phyloP scores from a whole-genome alignment of 2,888 invertebrate genomes.

The Diaprepes abbreviatus region DNA sequence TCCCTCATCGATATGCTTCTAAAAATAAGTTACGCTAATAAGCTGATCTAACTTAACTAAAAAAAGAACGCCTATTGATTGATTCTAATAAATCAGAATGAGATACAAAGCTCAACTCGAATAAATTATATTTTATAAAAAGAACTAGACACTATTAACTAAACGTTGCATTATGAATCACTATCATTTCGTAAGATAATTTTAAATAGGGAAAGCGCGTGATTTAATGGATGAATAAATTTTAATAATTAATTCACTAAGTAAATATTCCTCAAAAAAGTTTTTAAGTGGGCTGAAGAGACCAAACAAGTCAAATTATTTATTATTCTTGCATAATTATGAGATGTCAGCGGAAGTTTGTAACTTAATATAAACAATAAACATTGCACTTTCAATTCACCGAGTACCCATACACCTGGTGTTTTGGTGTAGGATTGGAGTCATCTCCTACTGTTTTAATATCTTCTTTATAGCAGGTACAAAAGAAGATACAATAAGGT shows the following conservation, averaged over 20 bases:
- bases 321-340: conserved; percentile 19
- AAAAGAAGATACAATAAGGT: too few relatives aligned
- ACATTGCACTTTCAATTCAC: neutral
- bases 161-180: conserved; percentile 25
- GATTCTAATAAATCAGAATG: too few relatives aligned
- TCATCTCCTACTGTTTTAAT: neutral
- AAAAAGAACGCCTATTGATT: too few relatives aligned
- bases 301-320: conserved; percentile 10
- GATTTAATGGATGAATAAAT: conserved; percentile 41
- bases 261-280: conserved; percentile 36
- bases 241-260: conserved; percentile 35
- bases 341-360: conserved; percentile 28
- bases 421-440: neutral
- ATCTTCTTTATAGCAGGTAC: neutral
- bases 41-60: too few relatives aligned
- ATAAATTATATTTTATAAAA: too few relatives aligned
- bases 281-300: conserved; percentile 16
- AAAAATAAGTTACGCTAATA: too few relatives aligned
- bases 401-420: too few relatives aligned
- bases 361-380: conserved; percentile 17
- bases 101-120: too few relatives aligned
- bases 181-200: conserved; percentile 31
- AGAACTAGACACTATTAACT: neutral
- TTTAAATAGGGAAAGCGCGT: conserved; percentile 40
- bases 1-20: too few relatives aligned